These are phyloP conservation scores for Ectobius pallidus DNA, from an alignment of 2,888 invertebrate genomes.

Conservation along the genomic window DNA sequence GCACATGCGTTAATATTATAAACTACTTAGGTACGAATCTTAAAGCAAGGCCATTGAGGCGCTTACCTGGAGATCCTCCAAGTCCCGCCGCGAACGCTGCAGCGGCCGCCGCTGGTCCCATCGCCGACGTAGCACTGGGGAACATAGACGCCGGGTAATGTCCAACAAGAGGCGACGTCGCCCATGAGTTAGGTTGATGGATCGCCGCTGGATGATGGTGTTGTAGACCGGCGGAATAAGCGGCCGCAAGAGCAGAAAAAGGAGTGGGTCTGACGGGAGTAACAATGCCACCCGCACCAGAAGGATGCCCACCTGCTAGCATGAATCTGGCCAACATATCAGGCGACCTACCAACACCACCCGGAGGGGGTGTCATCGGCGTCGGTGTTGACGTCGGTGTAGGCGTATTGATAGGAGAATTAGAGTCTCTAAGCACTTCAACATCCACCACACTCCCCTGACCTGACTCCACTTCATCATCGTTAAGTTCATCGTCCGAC, in stretches of 20 bases:
- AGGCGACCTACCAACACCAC: neutral
- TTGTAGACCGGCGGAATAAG: slow-evolving; percentile 38
- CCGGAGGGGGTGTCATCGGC: neutral
- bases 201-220: slow-evolving; percentile 22
- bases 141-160: slow-evolving; percentile 43
- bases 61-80: slow-evolving; percentile 40
- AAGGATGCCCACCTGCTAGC: slow-evolving; percentile 42
- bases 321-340: slow-evolving; percentile 26
- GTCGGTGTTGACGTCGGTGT: slow-evolving; percentile 36
- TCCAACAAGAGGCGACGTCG: slow-evolving; percentile 38
- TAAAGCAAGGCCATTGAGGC: no score
- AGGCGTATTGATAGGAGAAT: slow-evolving; percentile 29
- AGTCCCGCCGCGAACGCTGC: slow-evolving; percentile 39
- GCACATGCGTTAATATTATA: no score
- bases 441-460: slow-evolving; percentile 76
- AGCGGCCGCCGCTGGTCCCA: slow-evolving; percentile 37
- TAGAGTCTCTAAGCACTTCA: slow-evolving; percentile 63
- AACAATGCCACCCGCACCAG: slow-evolving; percentile 36
- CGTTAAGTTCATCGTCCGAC: slow-evolving; percentile 66
- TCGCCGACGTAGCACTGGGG: slow-evolving; percentile 34
- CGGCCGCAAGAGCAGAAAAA: slow-evolving; percentile 71
- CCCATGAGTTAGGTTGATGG: slow-evolving; percentile 28
- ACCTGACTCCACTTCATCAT: slow-evolving; percentile 61
- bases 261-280: slow-evolving; percentile 75
- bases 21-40: no score